These are phyloP conservation scores for Pentalonia nigronervosa DNA, from an alignment of 1,140 invertebrate genomes.

Conservation along the genomic window DNA sequence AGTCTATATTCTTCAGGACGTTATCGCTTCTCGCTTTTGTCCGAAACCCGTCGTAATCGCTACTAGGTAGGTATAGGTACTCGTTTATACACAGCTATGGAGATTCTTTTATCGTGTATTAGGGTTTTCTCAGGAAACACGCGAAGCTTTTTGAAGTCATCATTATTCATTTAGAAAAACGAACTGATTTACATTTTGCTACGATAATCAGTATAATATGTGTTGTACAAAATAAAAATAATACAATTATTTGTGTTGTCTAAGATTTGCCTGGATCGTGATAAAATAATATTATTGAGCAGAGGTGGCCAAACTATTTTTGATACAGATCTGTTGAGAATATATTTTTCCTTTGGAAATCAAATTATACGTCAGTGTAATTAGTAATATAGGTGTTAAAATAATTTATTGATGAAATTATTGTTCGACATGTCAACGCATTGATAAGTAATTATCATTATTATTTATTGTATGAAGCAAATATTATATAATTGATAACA, in stretches of 20 bases:
- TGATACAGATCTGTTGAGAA: no score
- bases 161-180: background rate
- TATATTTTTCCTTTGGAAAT: no score
- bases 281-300: no score
- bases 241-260: background rate
- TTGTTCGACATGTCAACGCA: background rate
- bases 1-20: background rate
- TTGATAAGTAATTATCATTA: background rate
- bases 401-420: background rate
- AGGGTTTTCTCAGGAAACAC: background rate
- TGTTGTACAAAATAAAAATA: no score
- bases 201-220: background rate
- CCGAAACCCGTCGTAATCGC: background rate
- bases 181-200: background rate
- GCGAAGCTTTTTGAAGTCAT: background rate
- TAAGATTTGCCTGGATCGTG: no score
- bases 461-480: background rate
- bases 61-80: background rate
- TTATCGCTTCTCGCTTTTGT: background rate
- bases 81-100: background rate
- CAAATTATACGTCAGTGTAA: no score
- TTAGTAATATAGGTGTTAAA: no score
- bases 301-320: no score
- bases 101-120: background rate
- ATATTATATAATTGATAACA: background rate